Conservation (phyloP, 1,140 invertebrate genomes). For the Drosophila funebris region DNA sequence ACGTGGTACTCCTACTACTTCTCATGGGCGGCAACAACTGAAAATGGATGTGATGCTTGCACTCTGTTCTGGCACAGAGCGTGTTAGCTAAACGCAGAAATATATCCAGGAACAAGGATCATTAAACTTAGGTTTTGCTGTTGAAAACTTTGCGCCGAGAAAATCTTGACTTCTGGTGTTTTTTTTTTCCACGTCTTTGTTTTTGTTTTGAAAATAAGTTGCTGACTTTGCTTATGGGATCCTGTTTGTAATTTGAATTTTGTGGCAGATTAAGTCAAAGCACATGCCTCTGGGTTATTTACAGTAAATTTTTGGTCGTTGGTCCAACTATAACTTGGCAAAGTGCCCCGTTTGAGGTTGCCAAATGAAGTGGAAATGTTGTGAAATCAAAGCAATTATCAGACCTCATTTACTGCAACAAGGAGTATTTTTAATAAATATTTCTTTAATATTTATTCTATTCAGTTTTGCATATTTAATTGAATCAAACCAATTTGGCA, state of each 20-base stretch:
- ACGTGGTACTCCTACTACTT: constrained; percentile 49
- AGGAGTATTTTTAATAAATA: background rate
- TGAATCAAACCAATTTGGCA: constrained; percentile 77
- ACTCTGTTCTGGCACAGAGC: constrained; percentile 19
- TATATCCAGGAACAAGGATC: constrained; percentile 14
- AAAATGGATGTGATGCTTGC: constrained; percentile 27
- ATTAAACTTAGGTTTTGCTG: constrained; percentile 8
- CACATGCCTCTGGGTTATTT: constrained; percentile 72
- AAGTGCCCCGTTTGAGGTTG: background rate
- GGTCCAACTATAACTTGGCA: background rate
- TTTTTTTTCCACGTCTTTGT: background rate
- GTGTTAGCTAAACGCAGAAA: constrained; percentile 12
- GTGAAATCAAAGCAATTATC: background rate
- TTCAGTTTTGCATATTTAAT: constrained; percentile 59
- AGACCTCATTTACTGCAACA: background rate
- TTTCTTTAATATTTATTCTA: background rate
- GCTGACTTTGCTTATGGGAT: constrained; percentile 22
- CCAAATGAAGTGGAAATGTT: background rate
- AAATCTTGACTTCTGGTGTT: constrained; percentile 34
- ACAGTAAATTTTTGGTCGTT: constrained; percentile 20
- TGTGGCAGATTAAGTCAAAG: constrained; percentile 74
- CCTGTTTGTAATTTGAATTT: constrained; percentile 62
- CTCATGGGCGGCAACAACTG: constrained; percentile 1
- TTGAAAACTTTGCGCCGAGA: constrained; percentile 52
- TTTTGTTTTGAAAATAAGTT: constrained; percentile 23